Percentiles rank a stretch among this genome's conserved stretches.
phyloP scores from a whole-genome alignment of 1,140 invertebrate genomes.

The Reticulitermes speratus region DNA sequence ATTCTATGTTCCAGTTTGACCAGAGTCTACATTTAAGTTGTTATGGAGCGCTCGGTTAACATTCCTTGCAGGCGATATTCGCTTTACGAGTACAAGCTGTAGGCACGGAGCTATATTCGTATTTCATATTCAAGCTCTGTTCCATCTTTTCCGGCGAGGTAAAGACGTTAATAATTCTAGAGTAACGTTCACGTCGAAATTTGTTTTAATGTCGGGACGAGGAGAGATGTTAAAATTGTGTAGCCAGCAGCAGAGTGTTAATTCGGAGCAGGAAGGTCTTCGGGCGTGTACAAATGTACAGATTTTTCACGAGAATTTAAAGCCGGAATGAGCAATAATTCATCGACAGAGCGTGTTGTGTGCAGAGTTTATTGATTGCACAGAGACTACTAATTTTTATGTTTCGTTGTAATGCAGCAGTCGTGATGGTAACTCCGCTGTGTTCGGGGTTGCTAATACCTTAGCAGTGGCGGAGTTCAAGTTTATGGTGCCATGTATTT shows the following conservation, averaged over 20 bases:
- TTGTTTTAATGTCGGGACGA: not conserved
- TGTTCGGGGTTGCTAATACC: no score
- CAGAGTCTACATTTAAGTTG: no score
- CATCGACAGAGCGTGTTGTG: not conserved
- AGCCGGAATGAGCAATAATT: slow-evolving; percentile 2
- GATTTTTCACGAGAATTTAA: not conserved
- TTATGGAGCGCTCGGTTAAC: not conserved
- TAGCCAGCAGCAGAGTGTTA: not conserved
- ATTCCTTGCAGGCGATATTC: not conserved
- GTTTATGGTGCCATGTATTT: no score
- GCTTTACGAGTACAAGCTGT: not conserved
- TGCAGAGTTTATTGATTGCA: not conserved
- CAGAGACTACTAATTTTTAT: not conserved
- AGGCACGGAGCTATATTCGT: not conserved
- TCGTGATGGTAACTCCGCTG: no score
- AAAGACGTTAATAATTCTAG: slow-evolving; percentile 4
- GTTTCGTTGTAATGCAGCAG: no score
- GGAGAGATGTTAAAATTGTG: not conserved
- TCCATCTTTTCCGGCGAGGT: slow-evolving; percentile 16
- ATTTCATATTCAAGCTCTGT: not conserved
- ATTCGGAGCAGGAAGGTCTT: not conserved
- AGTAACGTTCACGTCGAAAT: slow-evolving; percentile 4
- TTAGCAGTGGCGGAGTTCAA: no score
- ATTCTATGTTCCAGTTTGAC: no score
- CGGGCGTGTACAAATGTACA: slow-evolving; percentile 1